Conservation (phyloP, 35 echinoderm and acorn worm species). For the Amphiura filiformis region DNA sequence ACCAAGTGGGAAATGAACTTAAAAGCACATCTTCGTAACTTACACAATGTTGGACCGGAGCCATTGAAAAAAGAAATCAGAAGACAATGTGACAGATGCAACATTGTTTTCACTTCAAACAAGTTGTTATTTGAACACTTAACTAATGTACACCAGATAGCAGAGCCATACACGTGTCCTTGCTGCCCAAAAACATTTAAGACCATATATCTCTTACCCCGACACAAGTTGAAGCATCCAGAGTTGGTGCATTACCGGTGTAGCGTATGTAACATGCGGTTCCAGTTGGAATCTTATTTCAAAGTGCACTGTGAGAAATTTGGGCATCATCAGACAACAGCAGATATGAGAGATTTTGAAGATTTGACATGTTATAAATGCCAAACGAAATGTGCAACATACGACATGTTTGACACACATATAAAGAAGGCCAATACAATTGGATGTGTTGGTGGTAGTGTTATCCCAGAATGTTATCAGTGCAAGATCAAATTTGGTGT, state of each 20-base stretch:
- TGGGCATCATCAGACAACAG: neutral
- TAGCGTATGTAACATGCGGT: neutral
- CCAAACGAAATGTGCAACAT: neutral
- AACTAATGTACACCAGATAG: neutral
- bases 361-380: neutral
- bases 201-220: neutral
- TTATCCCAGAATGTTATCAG: neutral
- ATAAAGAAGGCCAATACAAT: neutral
- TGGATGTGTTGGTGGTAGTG: neutral
- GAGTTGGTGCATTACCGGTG: neutral
- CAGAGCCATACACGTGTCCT: neutral
- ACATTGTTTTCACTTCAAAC: neutral
- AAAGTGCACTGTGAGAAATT: neutral
- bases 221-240: neutral
- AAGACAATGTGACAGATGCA: neutral
- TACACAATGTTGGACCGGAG: neutral
- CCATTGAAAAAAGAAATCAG: neutral
- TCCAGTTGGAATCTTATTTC: neutral
- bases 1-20: neutral
- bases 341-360: neutral
- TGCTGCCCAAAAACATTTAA: neutral
- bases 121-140: neutral
- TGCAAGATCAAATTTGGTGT: neutral
- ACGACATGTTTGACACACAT: neutral
- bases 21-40: neutral